A percentile compares a stretch with the other conserved stretches of the same genome.
Conservation (phyloP, 2,113 vertebrate species). For the Triplophysa dalaica region DNA sequence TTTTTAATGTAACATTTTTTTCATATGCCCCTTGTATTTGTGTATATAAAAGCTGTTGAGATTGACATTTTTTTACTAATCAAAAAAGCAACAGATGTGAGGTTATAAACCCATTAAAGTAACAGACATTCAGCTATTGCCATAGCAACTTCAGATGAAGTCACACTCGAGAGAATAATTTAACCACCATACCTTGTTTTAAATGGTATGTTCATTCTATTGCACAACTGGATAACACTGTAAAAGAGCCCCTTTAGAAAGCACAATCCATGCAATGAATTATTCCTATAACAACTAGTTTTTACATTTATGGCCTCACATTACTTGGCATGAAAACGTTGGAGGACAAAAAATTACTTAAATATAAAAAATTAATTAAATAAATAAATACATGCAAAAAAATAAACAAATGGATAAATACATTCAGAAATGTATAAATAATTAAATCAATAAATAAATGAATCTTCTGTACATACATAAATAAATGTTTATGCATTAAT, state of each 20-base stretch:
- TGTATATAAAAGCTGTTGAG: constrained; percentile 22
- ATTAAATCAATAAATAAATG: no score
- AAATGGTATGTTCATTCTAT: no score
- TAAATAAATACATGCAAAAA: no score
- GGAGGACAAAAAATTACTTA: no score
- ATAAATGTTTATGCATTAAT: no score
- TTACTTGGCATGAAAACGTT: no score
- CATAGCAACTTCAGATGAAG: constrained; percentile 42
- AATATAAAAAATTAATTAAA: no score
- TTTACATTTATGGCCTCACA: no score
- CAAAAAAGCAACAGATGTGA: constrained; percentile 22
- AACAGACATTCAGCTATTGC: constrained; percentile 42
- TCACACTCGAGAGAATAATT: constrained; percentile 4
- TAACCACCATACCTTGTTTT: constrained; percentile 16
- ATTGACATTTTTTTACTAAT: neutral
- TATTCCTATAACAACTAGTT: no score
- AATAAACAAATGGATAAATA: no score
- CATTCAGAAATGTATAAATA: no score
- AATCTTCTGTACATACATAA: no score
- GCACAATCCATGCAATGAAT: neutral
- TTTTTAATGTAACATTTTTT: neutral
- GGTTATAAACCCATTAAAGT: constrained; percentile 36
- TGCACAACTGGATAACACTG: neutral
- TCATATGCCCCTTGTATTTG: neutral
- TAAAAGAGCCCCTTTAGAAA: neutral